These are phyloP conservation scores for Galeruca laticollis DNA, from an alignment of 2,888 invertebrate species.

Conservation along the genomic window DNA sequence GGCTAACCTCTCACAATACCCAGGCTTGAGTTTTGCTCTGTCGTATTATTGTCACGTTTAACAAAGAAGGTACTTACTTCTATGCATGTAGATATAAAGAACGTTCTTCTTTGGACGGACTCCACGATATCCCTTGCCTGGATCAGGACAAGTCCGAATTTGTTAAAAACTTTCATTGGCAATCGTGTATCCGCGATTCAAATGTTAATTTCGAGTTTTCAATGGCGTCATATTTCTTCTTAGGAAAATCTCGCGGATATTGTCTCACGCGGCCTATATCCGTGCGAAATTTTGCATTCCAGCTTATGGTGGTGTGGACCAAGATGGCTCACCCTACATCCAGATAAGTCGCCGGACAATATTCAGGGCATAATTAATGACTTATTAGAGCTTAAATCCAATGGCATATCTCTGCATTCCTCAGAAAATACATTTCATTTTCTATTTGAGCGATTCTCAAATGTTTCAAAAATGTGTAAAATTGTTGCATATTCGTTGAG, in stretches of 20 bases:
- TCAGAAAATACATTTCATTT: too few species aligned
- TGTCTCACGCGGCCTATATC: constrained; percentile 31
- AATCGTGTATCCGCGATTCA: constrained; percentile 44
- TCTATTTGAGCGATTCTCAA: too few species aligned
- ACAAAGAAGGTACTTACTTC: neutral
- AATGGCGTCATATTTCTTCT: constrained; percentile 41
- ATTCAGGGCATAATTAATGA: too few species aligned
- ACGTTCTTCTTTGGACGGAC: neutral
- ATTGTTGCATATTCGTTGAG: too few species aligned
- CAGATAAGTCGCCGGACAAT: constrained; percentile 9
- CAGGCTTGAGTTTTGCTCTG: constrained; percentile 15
- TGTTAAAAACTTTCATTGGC: constrained; percentile 44
- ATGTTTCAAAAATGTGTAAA: too few species aligned
- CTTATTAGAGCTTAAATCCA: too few species aligned
- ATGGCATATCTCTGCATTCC: too few species aligned
- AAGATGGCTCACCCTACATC: constrained; percentile 15
- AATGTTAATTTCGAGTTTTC: constrained; percentile 21
- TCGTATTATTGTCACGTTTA: constrained; percentile 6
- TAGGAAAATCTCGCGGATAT: constrained; percentile 47
- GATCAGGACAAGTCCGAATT: constrained; percentile 36
- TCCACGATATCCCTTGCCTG: constrained; percentile 16
- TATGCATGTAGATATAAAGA: neutral
- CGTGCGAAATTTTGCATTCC: constrained; percentile 1
- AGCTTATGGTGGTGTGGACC: constrained; percentile 43
- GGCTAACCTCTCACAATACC: constrained; percentile 23